A percentile compares a stretch with the other conserved stretches of the same genome.
Evolutionary conservation across 2,113 vertebrate species (phyloP).

Genomic region (Gavialis gangeticus): DNA sequence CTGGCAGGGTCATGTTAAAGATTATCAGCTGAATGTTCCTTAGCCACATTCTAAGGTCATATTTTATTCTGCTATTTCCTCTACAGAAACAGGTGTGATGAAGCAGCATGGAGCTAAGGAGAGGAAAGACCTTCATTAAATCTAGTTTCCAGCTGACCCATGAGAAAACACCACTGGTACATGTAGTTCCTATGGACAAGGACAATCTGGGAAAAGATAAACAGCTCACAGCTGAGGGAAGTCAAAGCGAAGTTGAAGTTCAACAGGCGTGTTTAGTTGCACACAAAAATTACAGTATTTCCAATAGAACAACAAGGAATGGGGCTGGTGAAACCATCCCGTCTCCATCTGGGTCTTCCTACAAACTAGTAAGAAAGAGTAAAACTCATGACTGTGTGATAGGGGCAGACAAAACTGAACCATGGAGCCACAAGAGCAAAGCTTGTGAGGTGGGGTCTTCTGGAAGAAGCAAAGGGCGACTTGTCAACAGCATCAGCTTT

Average conservation of each 20-base stretch:
- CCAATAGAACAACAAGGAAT: conserved; percentile 45
- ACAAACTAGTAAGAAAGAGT: conserved; percentile 81
- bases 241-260: background rate
- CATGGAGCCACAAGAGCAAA: conserved; percentile 6
- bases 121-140: conserved; percentile 86
- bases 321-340: conserved; percentile 30
- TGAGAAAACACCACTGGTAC: conserved; percentile 63
- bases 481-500: conserved; percentile 84
- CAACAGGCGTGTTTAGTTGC: conserved; percentile 47
- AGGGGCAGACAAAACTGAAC: conserved; percentile 54
- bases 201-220: conserved; percentile 3
- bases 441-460: background rate
- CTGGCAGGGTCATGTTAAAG: background rate
- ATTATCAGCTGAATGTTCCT: background rate
- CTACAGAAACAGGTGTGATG: conserved; percentile 53
- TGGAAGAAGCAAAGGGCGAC: conserved; percentile 51
- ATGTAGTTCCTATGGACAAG: conserved; percentile 24
- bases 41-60: background rate
- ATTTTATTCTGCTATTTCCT: conserved; percentile 29
- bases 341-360: conserved; percentile 57
- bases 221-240: conserved; percentile 28
- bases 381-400: conserved; percentile 82
- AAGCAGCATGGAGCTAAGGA: conserved; percentile 81
- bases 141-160: conserved; percentile 74
- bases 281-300: conserved; percentile 58